Evolutionary conservation across 1,140 invertebrate genomes (phyloP).

Genomic region (Drosophila subobscura): DNA sequence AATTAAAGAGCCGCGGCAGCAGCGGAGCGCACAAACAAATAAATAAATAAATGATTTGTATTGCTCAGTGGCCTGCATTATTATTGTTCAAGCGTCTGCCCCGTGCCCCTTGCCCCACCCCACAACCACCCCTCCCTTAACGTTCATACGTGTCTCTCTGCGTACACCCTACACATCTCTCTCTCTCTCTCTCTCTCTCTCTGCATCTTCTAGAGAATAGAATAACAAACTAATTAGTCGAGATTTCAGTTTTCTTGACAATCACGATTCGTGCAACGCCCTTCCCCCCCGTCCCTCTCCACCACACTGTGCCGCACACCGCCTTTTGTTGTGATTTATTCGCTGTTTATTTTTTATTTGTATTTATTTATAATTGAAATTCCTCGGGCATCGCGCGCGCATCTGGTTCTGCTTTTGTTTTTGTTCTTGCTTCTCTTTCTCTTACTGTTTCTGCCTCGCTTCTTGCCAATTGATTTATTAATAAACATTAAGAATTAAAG

Average conservation of each 20-base stretch:
- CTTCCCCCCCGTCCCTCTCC: too few relatives aligned
- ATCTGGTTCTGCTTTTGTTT: too few relatives aligned
- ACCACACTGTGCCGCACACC: too few relatives aligned
- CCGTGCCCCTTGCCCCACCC: not conserved
- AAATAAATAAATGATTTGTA: constrained; percentile 67
- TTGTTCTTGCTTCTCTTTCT: too few relatives aligned
- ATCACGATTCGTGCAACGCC: constrained; percentile 37
- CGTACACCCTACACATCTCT: not conserved
- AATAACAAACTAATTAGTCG: constrained; percentile 81
- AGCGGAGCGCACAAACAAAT: constrained; percentile 68
- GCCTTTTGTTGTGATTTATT: constrained; percentile 44
- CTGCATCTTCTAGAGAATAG: constrained; percentile 61
- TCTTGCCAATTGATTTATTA: constrained; percentile 48
- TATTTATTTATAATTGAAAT: constrained; percentile 50
- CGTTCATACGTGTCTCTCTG: too few relatives aligned
- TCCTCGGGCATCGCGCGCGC: constrained; percentile 18
- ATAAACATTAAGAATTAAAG: constrained; percentile 55
- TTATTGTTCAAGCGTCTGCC: constrained; percentile 16
- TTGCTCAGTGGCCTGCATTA: constrained; percentile 25
- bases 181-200: not conserved
- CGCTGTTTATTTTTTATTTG: constrained; percentile 39
- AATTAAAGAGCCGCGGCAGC: constrained; percentile 59
- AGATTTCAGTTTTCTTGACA: constrained; percentile 61
- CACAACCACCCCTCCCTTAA: not conserved
- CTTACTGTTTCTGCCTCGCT: not conserved